phyloP scores from a whole-genome alignment of 2,797 vertebrate species.

The Microhierax caerulescens region DNA sequence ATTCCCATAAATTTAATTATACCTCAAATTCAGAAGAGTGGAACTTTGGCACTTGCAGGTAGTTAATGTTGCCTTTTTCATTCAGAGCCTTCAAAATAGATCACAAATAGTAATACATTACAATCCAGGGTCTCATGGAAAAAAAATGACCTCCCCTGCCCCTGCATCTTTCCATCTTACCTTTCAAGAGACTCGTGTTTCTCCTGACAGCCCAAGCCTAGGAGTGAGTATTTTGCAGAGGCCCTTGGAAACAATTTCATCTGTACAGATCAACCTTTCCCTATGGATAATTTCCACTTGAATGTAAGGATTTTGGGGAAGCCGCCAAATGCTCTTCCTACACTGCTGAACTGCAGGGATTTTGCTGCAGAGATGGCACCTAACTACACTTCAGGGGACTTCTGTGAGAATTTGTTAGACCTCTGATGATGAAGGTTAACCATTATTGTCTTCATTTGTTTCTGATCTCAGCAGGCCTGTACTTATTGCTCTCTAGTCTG shows the following conservation, averaged over 20 bases:
- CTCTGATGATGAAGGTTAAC: neutral
- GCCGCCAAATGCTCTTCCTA: neutral
- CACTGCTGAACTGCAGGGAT: neutral
- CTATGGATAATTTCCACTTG: neutral
- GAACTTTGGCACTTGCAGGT: neutral
- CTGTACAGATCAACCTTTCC: neutral
- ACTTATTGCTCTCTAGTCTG: neutral
- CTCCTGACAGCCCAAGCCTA: neutral
- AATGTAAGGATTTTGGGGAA: neutral
- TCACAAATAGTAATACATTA: neutral
- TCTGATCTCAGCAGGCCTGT: neutral
- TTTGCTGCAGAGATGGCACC: neutral
- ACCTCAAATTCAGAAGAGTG: neutral
- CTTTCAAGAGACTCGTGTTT: neutral
- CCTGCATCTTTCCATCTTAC: neutral
- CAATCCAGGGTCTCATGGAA: neutral
- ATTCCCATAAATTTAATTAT: conserved; percentile 9
- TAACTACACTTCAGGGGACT: neutral
- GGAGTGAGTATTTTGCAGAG: neutral
- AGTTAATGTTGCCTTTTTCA: neutral
- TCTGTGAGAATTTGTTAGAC: neutral
- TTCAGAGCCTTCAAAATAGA: neutral
- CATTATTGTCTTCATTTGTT: neutral
- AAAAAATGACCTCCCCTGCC: neutral
- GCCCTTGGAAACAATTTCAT: neutral